Evolutionary conservation across 2,888 invertebrate genomes (phyloP).

Genomic region (Elaeidobius kamerunicus): DNA sequence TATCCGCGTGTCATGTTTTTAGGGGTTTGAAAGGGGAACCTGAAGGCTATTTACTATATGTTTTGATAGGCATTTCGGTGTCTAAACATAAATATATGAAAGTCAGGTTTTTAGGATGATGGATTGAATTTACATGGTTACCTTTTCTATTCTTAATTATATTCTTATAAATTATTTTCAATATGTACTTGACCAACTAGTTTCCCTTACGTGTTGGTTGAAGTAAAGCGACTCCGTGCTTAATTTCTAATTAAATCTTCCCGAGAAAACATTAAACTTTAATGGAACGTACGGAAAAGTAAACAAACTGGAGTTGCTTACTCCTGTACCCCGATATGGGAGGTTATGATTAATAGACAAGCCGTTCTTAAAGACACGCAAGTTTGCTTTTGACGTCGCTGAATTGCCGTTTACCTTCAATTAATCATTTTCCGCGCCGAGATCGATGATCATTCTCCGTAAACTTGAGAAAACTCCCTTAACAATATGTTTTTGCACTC

Average conservation of each 20-base stretch:
- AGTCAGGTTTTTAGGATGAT: no score
- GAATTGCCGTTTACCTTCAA: conserved; percentile 28
- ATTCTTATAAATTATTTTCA: no score
- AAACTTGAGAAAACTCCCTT: conserved; percentile 26
- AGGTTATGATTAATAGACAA: conserved; percentile 22
- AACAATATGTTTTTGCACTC: conserved; percentile 23
- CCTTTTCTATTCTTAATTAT: no score
- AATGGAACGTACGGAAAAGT: conserved; percentile 9
- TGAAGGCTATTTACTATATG: not conserved
- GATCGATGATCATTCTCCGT: conserved; percentile 26
- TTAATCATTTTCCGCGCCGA: conserved; percentile 23
- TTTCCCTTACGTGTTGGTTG: no score
- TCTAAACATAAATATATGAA: no score
- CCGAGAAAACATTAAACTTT: conserved; percentile 7
- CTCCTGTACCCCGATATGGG: conserved; percentile 6
- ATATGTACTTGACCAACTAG: no score
- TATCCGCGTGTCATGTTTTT: conserved; percentile 8
- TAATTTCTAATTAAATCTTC: no score
- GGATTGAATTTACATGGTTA: no score
- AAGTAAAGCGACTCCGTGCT: no score
- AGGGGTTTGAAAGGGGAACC: not conserved
- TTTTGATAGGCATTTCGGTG: no score
- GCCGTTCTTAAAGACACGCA: conserved; percentile 21
- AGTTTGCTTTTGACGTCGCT: conserved; percentile 27
- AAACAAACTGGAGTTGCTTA: conserved; percentile 3